A percentile compares a stretch with the other conserved stretches of the same genome.
Conservation (phyloP, 2,797 vertebrate species). For the Florisuga fusca region DNA sequence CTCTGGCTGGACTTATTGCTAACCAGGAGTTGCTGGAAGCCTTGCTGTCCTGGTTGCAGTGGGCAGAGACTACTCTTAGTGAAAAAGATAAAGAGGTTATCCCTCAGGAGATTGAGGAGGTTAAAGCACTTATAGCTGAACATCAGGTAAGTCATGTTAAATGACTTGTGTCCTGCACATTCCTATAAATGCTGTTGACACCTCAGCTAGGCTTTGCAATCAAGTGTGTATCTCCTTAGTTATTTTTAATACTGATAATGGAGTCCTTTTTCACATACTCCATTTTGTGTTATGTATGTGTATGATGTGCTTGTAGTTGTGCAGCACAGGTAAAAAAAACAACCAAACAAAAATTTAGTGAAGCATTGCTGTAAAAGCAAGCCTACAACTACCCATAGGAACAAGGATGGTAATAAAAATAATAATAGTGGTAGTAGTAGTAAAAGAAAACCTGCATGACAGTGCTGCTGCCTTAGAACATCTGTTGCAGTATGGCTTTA, state of each 20-base stretch:
- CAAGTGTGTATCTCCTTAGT: neutral
- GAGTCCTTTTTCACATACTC: neutral
- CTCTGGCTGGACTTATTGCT: slow-evolving; percentile 88
- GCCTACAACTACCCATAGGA: neutral
- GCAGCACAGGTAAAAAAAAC: neutral
- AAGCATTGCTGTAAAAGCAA: neutral
- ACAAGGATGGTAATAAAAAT: neutral
- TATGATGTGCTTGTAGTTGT: neutral
- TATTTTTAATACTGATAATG: neutral
- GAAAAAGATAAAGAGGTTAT: slow-evolving; percentile 92
- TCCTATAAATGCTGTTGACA: neutral
- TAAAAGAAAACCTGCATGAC: neutral
- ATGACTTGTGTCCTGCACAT: neutral
- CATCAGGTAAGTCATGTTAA: slow-evolving; percentile 87
- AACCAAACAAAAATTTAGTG: neutral
- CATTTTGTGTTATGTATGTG: neutral
- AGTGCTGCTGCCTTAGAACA: neutral
- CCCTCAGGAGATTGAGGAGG: slow-evolving; percentile 94
- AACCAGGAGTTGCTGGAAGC: slow-evolving; percentile 93
- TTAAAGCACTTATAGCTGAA: slow-evolving; percentile 94
- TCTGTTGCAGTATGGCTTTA: neutral
- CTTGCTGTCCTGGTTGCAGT: slow-evolving; percentile 93
- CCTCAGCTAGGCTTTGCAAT: neutral
- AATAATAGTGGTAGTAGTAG: neutral
- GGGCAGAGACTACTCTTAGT: slow-evolving; percentile 92